Evolutionary conservation across 2,888 invertebrate species (phyloP).

Genomic region (Catocala sponsa): DNA sequence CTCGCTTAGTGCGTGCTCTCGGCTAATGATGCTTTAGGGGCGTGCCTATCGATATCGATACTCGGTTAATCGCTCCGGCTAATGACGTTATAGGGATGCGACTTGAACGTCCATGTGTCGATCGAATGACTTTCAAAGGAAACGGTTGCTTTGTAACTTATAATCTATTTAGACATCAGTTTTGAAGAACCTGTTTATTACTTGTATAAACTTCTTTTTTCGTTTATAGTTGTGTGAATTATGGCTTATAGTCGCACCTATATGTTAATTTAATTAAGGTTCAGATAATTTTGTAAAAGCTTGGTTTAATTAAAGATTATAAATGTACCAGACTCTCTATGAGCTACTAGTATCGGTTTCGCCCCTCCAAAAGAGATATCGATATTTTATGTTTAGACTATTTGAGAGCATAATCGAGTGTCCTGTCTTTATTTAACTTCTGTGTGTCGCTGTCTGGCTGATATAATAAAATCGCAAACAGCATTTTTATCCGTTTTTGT

Average conservation of each 20-base stretch:
- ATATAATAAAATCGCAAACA: too few relatives aligned
- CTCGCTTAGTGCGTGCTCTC: constrained; percentile 73
- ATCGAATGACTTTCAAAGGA: constrained; percentile 7
- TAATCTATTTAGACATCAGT: not conserved
- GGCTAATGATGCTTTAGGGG: constrained; percentile 71
- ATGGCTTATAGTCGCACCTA: not conserved
- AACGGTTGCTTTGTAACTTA: constrained; percentile 2
- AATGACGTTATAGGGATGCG: constrained; percentile 44
- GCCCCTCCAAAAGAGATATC: too few relatives aligned
- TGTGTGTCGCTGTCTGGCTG: too few relatives aligned
- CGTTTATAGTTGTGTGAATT: constrained; percentile 21
- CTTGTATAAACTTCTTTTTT: constrained; percentile 13
- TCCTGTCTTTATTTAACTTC: too few relatives aligned
- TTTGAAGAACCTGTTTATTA: constrained; percentile 11
- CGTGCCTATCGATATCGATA: constrained; percentile 54
- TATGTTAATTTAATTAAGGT: constrained; percentile 15
- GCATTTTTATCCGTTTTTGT: too few relatives aligned
- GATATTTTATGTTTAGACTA: too few relatives aligned
- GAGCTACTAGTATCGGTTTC: too few relatives aligned
- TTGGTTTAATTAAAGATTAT: too few relatives aligned
- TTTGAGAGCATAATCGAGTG: too few relatives aligned
- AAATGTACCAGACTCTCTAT: too few relatives aligned
- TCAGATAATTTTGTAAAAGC: not conserved
- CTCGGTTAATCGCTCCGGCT: constrained; percentile 45
- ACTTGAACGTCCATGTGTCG: constrained; percentile 29